Base-by-base conservation (phyloP, 2,888 invertebrate species). In the Parnassius glacialis region DNA sequence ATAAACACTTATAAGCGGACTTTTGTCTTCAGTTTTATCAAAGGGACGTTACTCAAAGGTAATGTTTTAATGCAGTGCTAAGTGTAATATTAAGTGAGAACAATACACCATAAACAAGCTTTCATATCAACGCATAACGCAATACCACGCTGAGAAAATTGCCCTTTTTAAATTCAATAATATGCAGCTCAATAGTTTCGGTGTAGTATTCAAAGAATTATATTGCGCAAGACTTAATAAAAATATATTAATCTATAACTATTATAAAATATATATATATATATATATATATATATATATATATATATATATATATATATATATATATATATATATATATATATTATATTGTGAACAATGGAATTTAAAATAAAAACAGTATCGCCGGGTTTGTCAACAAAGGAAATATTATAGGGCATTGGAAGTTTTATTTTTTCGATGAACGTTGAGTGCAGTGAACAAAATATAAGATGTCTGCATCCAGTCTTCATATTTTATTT, bases 21-120 rank as follows among this genome's bases (percentile, higher is more conserved):
- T 84, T 82, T 78, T 76, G 70, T 70, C 71, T 76, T 74, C 72
- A 74, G 74, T 78, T 76, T 76, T 78, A 83, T 79, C 78, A 83
- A 75, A 68, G 62, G 61, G 64, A 70, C 75, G 75, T 79, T 76
- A 77, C 78, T 80, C 81, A 83, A 77, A 81, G 80, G 62, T 83
- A 83, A 79, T 76, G 76, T 81, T 79, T 83, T 78, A 83, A 87
- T 83, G 77, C 79, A 74, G 78, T 81, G 82, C 78, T 82, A 81
- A 83, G 79, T 80, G 80, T 82, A 83, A 83, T 79, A 83, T 80
- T 72, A 71, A 64, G 64, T 60, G 78, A 79, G 84, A 89, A 90
- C 89, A 90, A 90, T 90, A 80, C 78, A 83, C 82, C 75, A 89
- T 90, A 90, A 90, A 90, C 80, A 85, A 78, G 76, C 76, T 73